phyloP scores from a whole-genome alignment of 1,140 invertebrate genomes.

The Araneus ventricosus region DNA sequence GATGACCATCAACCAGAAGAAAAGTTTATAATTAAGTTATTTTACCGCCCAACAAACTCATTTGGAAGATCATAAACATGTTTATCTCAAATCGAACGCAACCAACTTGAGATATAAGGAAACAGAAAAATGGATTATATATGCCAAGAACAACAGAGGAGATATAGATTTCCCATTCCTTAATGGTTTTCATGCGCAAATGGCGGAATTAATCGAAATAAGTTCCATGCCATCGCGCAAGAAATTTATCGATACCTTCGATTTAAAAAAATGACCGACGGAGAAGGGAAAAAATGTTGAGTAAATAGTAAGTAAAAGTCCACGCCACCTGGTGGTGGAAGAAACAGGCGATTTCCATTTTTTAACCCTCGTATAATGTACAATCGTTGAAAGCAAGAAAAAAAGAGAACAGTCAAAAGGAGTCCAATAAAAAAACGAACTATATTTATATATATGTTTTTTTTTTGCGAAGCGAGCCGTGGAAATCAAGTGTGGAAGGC shows the following conservation, averaged over 20 bases:
- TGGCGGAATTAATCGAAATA: conserved; percentile 19
- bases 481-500: conserved; percentile 62
- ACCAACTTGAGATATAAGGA: background rate
- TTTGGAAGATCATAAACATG: background rate
- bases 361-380: background rate
- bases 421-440: conserved; percentile 18
- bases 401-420: background rate
- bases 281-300: background rate
- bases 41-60: background rate
- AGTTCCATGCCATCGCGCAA: background rate
- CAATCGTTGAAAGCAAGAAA: background rate
- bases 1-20: too few relatives aligned
- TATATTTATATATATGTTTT: conserved; percentile 10
- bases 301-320: conserved; percentile 20
- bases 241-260: conserved; percentile 12
- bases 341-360: conserved; percentile 41
- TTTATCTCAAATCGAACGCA: background rate
- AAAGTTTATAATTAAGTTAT: background rate
- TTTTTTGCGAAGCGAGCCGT: background rate
- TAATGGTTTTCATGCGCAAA: conserved; percentile 14
- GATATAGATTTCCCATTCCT: background rate
- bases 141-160: background rate
- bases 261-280: background rate
- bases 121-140: background rate
- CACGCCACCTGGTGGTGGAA: conserved; percentile 16